Base-by-base conservation (phyloP, 2,113 vertebrate species). In the Thryonomys swinderianus region DNA sequence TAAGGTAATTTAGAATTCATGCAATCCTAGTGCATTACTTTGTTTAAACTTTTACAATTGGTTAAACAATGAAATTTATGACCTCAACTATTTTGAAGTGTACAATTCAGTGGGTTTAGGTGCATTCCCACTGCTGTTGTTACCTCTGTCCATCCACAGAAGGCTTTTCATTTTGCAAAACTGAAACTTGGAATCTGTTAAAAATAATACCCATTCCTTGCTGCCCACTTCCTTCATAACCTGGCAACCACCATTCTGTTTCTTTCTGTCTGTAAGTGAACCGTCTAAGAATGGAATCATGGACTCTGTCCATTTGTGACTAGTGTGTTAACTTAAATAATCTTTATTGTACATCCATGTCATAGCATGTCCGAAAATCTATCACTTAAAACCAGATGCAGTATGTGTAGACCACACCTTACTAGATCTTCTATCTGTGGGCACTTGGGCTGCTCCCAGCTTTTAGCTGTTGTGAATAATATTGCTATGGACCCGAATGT, bases 401-500 rank as follows among this genome's bases (percentile, higher is more conserved):
- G 42, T 53, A 45, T 30, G 8, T 71, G 32, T 69, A 21, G 4
- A 30, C 3, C 34, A 84, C 34, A 27, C 87, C 55, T 27, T 42
- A 10, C 7, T 27, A 48, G 42, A n/a, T 67, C 14, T 61, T 27
- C 42, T 62, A 4, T 71, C 45, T 12, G 7, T 83, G 78, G 12
- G 45, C 69, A 2, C 18, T 78, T 23, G 8, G 23, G 0, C 34
- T 32, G 23, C 34, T 66, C 61, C 37, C 7, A 10, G 30, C 34
- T 80, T 95, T 86, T 45, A 13, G 23, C 45, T 69, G 0, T n/a
- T 92, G 62, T 81, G 45, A 90, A 45, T 94, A 85, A 76, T 86
- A 66, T 40, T 69, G n/a, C 32, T 48, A 0, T 86, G 45, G 82
- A 71, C 10, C 23, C 34, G 40, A 34, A 14, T 53, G 10, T 78